A percentile compares a stretch with the other conserved stretches of the same genome.
Evolutionary conservation across 2,888 invertebrate species (phyloP).

Genomic region (Drosophila aldrichi): DNA sequence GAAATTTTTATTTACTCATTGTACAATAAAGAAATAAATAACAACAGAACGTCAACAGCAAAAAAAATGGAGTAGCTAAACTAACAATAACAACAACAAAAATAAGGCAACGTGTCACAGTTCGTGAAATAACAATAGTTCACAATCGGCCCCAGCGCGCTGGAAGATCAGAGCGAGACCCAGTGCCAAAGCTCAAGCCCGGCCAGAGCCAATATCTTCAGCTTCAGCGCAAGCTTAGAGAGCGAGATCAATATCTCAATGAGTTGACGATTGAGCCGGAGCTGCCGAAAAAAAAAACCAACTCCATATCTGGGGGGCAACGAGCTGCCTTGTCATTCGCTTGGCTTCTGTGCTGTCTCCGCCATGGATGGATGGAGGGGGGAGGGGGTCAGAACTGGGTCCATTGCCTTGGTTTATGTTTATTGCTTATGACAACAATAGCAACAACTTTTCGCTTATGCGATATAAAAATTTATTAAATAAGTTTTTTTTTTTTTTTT

Average conservation of each 20-base stretch:
- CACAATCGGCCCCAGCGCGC: slow-evolving; percentile 73
- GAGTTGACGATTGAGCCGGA: slow-evolving; percentile 77
- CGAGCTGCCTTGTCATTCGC: slow-evolving; percentile 69
- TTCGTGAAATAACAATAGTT: slow-evolving; percentile 81
- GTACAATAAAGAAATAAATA: slow-evolving; percentile 79
- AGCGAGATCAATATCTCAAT: slow-evolving; percentile 74
- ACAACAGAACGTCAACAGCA: slow-evolving; percentile 50
- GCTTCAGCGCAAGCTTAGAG: slow-evolving; percentile 9
- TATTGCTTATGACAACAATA: slow-evolving; percentile 63
- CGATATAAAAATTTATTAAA: slow-evolving; percentile 45
- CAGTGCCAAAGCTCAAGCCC: slow-evolving; percentile 23
- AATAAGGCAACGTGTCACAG: slow-evolving; percentile 73
- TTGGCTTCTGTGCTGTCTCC: slow-evolving; percentile 67
- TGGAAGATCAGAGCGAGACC: slow-evolving; percentile 65
- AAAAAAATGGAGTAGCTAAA: slow-evolving; percentile 51
- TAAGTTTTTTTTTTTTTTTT: slow-evolving; percentile 35
- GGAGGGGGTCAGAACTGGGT: slow-evolving; percentile 11
- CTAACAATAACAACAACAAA: neutral
- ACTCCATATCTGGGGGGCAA: slow-evolving; percentile 43
- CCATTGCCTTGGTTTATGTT: slow-evolving; percentile 63
- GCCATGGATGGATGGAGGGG: neutral
- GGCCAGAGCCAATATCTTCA: slow-evolving; percentile 9
- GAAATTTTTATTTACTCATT: slow-evolving; percentile 78
- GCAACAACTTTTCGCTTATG: slow-evolving; percentile 42
- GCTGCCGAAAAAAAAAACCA: slow-evolving; percentile 69